Conservation (phyloP, 2,888 invertebrate genomes). For the Lithosia quadra region DNA sequence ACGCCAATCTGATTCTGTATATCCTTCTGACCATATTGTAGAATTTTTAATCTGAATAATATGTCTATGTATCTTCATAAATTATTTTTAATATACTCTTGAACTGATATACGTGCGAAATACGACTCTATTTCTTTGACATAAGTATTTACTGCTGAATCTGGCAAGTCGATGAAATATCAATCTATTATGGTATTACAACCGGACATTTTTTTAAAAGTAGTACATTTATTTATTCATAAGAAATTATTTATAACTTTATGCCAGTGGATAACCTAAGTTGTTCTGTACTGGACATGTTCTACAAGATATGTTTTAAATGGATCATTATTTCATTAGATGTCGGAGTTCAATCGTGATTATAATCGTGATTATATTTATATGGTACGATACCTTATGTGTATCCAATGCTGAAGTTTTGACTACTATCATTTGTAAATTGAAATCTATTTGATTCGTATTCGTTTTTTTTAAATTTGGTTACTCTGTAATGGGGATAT, state of each 20-base stretch:
- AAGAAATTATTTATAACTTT: slow-evolving; percentile 35
- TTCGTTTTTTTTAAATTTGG: too few species aligned
- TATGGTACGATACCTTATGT: not conserved
- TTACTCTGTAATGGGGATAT: too few species aligned
- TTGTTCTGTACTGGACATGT: slow-evolving; percentile 13
- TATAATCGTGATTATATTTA: not conserved
- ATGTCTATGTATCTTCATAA: slow-evolving; percentile 49
- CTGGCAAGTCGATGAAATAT: slow-evolving; percentile 43
- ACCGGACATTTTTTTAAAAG: slow-evolving; percentile 24
- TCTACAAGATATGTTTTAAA: slow-evolving; percentile 17
- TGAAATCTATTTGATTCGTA: too few species aligned
- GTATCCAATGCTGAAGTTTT: not conserved
- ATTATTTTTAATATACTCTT: slow-evolving; percentile 43
- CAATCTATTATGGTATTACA: slow-evolving; percentile 31
- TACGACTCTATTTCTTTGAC: slow-evolving; percentile 27
- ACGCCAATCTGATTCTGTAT: slow-evolving; percentile 33
- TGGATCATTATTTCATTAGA: slow-evolving; percentile 17
- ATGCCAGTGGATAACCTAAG: slow-evolving; percentile 28
- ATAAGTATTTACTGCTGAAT: slow-evolving; percentile 31
- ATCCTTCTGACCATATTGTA: slow-evolving; percentile 38
- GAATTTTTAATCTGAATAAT: slow-evolving; percentile 48
- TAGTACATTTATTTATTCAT: slow-evolving; percentile 36
- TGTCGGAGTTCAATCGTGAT: too few species aligned
- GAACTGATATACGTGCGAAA: slow-evolving; percentile 13
- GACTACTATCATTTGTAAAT: too few species aligned